Percentiles rank a stretch among this genome's conserved stretches.
phyloP scores from a whole-genome alignment of 2,797 vertebrate genomes.

The Lepidocolaptes lacrymiger region DNA sequence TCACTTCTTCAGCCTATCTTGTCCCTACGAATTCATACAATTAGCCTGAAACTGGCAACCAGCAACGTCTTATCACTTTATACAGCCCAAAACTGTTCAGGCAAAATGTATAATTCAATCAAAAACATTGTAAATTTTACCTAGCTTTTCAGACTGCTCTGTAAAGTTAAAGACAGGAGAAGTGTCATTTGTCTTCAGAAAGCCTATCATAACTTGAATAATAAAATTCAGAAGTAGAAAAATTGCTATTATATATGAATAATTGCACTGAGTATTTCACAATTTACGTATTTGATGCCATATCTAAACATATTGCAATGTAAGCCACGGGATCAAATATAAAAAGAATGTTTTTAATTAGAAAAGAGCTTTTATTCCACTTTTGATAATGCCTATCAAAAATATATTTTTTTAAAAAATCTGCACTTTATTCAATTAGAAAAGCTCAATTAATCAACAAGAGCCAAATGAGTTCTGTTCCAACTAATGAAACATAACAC shows the following conservation, averaged over 20 bases:
- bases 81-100: background rate
- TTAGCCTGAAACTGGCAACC: background rate
- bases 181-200: slow-evolving; percentile 5
- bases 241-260: slow-evolving; percentile 7
- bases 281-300: background rate
- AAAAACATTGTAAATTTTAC: background rate
- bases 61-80: background rate
- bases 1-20: background rate
- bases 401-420: background rate
- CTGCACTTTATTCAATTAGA: slow-evolving; percentile 45
- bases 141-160: background rate
- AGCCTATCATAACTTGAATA: slow-evolving; percentile 3
- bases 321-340: background rate
- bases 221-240: slow-evolving; percentile 15
- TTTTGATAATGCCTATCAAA: background rate
- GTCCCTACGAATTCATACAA: background rate
- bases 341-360: slow-evolving; percentile 35
- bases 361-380: slow-evolving; percentile 7
- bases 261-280: background rate
- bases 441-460: slow-evolving; percentile 49
- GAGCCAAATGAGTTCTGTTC: slow-evolving; percentile 24
- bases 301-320: slow-evolving; percentile 2
- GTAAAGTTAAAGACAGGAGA: background rate
- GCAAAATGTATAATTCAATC: background rate
- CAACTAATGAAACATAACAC: slow-evolving; percentile 32